Conservation (phyloP, 1,140 invertebrate species). For the Condylostylus longicornis region DNA sequence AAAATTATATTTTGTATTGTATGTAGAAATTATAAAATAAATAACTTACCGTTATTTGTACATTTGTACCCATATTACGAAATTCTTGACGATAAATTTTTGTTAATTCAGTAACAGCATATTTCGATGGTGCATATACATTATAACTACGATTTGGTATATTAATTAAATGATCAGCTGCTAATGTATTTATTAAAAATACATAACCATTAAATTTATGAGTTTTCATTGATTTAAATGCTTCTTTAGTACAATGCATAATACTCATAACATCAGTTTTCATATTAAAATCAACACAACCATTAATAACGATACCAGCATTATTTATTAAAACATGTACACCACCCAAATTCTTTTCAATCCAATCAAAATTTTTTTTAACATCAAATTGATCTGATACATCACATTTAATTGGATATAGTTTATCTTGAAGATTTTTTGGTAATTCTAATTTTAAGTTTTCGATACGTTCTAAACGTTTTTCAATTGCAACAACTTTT, state of each 20-base stretch:
- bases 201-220: constrained; percentile 35
- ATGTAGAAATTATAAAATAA: too few species aligned
- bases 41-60: constrained; percentile 52
- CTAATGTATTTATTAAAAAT: too few species aligned
- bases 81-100: constrained; percentile 50
- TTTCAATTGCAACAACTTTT: too few species aligned
- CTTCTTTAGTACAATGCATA: constrained; percentile 37
- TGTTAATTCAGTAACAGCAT: constrained; percentile 49
- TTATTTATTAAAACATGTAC: constrained; percentile 57
- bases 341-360: constrained; percentile 41
- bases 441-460: too few species aligned
- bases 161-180: too few species aligned
- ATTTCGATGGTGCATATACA: constrained; percentile 53
- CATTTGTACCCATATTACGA: constrained; percentile 36
- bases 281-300: constrained; percentile 15
- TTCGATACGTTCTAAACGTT: too few species aligned
- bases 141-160: constrained; percentile 19
- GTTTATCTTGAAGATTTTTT: constrained; percentile 7
- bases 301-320: constrained; percentile 31
- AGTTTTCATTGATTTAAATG: constrained; percentile 39
- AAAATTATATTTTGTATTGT: too few species aligned
- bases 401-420: constrained; percentile 35
- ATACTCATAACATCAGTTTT: constrained; percentile 44
- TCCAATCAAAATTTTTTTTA: constrained; percentile 43
- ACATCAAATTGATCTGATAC: constrained; percentile 47